Evolutionary conservation across 2,113 vertebrate species (phyloP).

Genomic region (Falcunculus frontatus): DNA sequence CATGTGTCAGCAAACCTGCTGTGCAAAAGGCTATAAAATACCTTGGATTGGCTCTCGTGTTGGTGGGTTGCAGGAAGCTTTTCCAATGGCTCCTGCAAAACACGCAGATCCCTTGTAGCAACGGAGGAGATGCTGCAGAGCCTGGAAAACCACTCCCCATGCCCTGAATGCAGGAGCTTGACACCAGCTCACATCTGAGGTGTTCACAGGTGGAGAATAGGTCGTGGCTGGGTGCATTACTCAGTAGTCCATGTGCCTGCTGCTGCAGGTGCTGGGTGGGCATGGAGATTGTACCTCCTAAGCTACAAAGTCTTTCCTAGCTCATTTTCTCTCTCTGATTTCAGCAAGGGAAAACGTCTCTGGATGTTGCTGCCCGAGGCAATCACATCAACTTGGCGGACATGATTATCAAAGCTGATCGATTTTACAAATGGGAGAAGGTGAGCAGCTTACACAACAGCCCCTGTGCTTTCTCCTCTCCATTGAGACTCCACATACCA

Average conservation of each 20-base stretch:
- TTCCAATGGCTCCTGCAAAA: neutral
- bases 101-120: neutral
- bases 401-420: slow-evolving; percentile 91
- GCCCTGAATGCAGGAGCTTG: neutral
- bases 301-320: neutral
- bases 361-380: slow-evolving; percentile 84
- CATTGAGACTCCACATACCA: neutral
- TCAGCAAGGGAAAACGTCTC: slow-evolving; percentile 86
- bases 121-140: neutral
- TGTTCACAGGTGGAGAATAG: neutral
- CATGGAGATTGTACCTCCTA: neutral
- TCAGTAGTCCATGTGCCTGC: neutral
- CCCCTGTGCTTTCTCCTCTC: neutral
- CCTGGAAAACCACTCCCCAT: neutral
- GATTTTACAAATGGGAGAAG: slow-evolving; percentile 87
- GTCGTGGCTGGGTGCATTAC: neutral
- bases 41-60: neutral
- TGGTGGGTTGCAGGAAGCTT: neutral
- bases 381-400: slow-evolving; percentile 84
- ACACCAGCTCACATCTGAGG: neutral
- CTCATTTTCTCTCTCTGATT: neutral
- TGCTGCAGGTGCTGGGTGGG: neutral
- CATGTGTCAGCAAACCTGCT: neutral
- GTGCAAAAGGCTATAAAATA: neutral
- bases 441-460: slow-evolving; percentile 30